Conservation (phyloP, 2,113 vertebrate species). For the Myotis davidii region DNA sequence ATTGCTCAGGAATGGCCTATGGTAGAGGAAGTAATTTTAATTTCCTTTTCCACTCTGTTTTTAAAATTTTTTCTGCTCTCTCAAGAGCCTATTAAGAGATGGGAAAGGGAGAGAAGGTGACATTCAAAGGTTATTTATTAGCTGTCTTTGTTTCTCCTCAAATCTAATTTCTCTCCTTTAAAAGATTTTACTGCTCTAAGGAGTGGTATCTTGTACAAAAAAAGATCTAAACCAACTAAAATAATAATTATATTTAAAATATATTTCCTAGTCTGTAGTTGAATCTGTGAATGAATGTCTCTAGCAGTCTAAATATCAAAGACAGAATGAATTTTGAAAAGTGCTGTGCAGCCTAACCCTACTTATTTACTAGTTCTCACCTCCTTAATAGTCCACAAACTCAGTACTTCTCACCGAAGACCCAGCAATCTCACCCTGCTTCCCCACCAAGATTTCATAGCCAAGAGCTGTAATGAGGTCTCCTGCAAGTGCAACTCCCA, state of each 20-base stretch:
- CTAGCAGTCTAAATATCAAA: slow-evolving; percentile 8
- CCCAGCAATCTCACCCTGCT: slow-evolving; percentile 71
- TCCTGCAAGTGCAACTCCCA: slow-evolving; percentile 44
- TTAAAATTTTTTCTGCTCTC: not conserved
- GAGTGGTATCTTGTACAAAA: not conserved
- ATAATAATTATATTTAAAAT: slow-evolving; percentile 18
- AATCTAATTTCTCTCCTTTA: not conserved
- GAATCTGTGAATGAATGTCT: slow-evolving; percentile 12
- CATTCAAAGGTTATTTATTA: slow-evolving; percentile 30
- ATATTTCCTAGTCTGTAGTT: not conserved
- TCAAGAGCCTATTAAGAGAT: not conserved
- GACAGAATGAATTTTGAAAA: slow-evolving; percentile 56
- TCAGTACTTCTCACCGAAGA: slow-evolving; percentile 70
- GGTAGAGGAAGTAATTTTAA: not conserved
- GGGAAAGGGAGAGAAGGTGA: not conserved
- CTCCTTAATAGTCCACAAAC: slow-evolving; percentile 77
- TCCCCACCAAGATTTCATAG: slow-evolving; percentile 72
- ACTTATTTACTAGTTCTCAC: slow-evolving; percentile 74
- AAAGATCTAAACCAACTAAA: not conserved
- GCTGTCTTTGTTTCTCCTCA: not conserved
- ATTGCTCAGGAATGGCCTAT: not conserved
- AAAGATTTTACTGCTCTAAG: slow-evolving; percentile 3
- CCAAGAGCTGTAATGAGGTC: slow-evolving; percentile 76
- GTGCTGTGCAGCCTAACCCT: slow-evolving; percentile 69
- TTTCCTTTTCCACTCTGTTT: slow-evolving; percentile 27